These are phyloP conservation scores for Chrysolina haemoptera DNA, from an alignment of 2,888 invertebrate species.

Conservation along the genomic window DNA sequence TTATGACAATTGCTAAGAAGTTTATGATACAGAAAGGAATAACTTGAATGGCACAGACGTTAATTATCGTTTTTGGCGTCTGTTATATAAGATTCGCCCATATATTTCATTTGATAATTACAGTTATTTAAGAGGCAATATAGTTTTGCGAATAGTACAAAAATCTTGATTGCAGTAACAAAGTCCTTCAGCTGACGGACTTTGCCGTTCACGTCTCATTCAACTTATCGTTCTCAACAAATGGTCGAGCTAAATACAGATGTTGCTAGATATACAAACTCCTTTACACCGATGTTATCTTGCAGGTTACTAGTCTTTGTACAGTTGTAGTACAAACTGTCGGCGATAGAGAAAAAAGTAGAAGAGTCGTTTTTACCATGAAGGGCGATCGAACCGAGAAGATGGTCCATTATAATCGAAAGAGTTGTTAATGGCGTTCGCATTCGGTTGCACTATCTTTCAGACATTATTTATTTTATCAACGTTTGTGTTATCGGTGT, in stretches of 20 bases:
- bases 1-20: no score
- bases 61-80: no score
- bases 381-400: constrained; percentile 45
- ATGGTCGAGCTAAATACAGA: constrained; percentile 16
- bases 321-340: constrained; percentile 54
- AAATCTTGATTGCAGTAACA: no score
- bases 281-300: constrained; percentile 26
- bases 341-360: constrained; percentile 42
- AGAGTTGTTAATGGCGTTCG: constrained; percentile 45
- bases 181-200: no score
- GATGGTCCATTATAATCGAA: constrained; percentile 48
- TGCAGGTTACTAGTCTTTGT: constrained; percentile 45
- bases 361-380: constrained; percentile 46
- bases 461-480: no score
- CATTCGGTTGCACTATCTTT: constrained; percentile 1
- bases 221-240: constrained; percentile 1
- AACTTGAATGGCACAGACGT: no score
- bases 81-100: no score
- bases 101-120: no score
- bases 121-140: no score
- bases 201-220: not conserved
- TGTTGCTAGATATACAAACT: constrained; percentile 3
- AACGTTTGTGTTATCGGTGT: not conserved
- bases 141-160: no score
- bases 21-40: no score